Evolutionary conservation across 2,888 invertebrate species (phyloP).

Genomic region (Eristalis pertinax): DNA sequence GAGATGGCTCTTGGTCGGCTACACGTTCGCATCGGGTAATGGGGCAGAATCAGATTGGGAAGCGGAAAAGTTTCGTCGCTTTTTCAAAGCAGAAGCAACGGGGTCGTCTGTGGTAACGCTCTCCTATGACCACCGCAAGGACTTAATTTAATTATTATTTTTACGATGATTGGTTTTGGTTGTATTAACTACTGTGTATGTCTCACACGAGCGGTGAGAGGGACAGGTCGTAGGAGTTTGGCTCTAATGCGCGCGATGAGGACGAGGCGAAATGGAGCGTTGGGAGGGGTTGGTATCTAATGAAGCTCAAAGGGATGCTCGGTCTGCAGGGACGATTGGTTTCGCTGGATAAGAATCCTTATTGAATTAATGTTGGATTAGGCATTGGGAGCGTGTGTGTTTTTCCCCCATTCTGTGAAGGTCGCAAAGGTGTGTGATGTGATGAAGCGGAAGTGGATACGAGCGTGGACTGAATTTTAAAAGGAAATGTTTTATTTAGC

Average conservation of each 20-base stretch:
- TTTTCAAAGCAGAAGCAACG: constrained; percentile 27
- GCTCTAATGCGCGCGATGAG: too few species aligned
- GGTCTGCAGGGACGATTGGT: not conserved
- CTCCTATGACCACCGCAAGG: constrained; percentile 14
- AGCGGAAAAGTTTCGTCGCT: constrained; percentile 24
- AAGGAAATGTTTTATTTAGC: not conserved
- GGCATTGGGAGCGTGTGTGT: not conserved
- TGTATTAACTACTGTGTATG: not conserved
- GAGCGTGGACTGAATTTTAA: not conserved
- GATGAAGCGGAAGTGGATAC: not conserved
- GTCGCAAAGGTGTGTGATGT: too few species aligned
- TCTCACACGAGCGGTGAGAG: not conserved
- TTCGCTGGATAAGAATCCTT: not conserved
- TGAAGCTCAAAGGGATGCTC: not conserved
- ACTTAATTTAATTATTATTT: constrained; percentile 56
- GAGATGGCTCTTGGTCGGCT: not conserved
- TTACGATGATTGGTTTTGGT: constrained; percentile 39
- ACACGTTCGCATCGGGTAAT: constrained; percentile 4
- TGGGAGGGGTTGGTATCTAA: not conserved
- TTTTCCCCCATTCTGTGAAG: too few species aligned
- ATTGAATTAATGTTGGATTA: not conserved
- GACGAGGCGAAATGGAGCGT: not conserved
- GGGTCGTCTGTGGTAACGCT: constrained; percentile 16
- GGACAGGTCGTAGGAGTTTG: too few species aligned
- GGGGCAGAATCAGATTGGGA: constrained; percentile 5